phyloP scores from a whole-genome alignment of 1,140 invertebrate species.

The Gryon sp. region DNA sequence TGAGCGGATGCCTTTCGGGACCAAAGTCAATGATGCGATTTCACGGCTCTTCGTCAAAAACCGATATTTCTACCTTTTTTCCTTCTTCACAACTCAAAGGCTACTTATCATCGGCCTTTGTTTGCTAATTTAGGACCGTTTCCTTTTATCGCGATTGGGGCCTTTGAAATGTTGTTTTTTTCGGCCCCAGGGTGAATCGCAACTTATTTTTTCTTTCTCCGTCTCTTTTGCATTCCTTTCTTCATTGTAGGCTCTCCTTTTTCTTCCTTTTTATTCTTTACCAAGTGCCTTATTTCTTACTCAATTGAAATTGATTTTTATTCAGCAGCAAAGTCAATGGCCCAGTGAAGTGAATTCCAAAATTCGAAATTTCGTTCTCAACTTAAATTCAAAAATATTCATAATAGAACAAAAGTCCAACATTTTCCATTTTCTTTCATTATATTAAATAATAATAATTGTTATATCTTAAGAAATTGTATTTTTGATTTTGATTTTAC shows the following conservation, averaged over 20 bases:
- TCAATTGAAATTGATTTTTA: conserved; percentile 24
- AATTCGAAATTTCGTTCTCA: neutral
- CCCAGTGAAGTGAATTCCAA: neutral
- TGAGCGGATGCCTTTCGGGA: conserved; percentile 1
- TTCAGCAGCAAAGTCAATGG: conserved; percentile 9
- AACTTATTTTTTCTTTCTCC: conserved; percentile 4
- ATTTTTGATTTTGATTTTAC: too few relatives aligned
- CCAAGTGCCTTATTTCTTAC: conserved; percentile 2
- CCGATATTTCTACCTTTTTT: conserved; percentile 36
- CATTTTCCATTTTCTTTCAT: neutral
- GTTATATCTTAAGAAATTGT: too few relatives aligned
- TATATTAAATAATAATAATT: too few relatives aligned
- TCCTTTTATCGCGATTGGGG: conserved; percentile 37
- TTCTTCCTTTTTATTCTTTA: neutral
- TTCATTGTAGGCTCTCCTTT: too few relatives aligned
- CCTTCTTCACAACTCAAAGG: conserved; percentile 28
- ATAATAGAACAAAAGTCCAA: neutral
- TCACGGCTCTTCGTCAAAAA: conserved; percentile 53
- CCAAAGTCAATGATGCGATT: conserved; percentile 52
- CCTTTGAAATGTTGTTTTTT: conserved; percentile 36
- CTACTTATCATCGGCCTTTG: conserved; percentile 55
- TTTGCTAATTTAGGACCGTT: conserved; percentile 57
- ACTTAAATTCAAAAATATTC: too few relatives aligned
- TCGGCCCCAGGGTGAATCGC: conserved; percentile 3
- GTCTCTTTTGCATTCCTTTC: too few relatives aligned